Evolutionary conservation across 2,888 invertebrate species (phyloP).

Genomic region (Diplolepis rosae): DNA sequence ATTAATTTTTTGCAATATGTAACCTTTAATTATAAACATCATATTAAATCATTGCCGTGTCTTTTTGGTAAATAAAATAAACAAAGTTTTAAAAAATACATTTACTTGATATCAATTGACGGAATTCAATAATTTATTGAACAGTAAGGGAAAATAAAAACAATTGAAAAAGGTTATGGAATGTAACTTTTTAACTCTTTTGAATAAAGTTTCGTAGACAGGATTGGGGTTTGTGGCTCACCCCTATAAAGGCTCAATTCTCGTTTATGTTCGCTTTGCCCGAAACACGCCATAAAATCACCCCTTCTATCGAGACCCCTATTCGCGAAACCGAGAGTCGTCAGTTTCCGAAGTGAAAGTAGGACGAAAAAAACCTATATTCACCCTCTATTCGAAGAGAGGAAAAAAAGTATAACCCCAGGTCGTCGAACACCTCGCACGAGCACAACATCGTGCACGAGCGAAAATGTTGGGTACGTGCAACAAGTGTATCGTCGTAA

Average conservation of each 20-base stretch:
- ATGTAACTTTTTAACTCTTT: not conserved
- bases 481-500: slow-evolving; percentile 72
- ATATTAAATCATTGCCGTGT: too few species aligned
- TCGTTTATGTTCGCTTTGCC: slow-evolving; percentile 61
- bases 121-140: too few species aligned
- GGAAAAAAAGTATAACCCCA: slow-evolving; percentile 49
- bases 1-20: too few species aligned
- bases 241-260: slow-evolving; percentile 40
- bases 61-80: too few species aligned
- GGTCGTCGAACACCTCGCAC: slow-evolving; percentile 57
- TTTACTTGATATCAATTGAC: too few species aligned
- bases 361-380: slow-evolving; percentile 63
- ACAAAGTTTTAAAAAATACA: too few species aligned
- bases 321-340: slow-evolving; percentile 48
- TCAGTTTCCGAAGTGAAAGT: slow-evolving; percentile 62
- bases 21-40: too few species aligned
- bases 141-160: slow-evolving; percentile 31
- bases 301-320: slow-evolving; percentile 51
- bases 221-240: not conserved
- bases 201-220: not conserved
- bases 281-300: slow-evolving; percentile 69
- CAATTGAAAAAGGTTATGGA: slow-evolving; percentile 32
- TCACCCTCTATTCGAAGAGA: slow-evolving; percentile 58
- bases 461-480: slow-evolving; percentile 61
- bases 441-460: slow-evolving; percentile 47